Evolutionary conservation across 2,888 invertebrate genomes (phyloP).

Genomic region (Archips crataeganus): DNA sequence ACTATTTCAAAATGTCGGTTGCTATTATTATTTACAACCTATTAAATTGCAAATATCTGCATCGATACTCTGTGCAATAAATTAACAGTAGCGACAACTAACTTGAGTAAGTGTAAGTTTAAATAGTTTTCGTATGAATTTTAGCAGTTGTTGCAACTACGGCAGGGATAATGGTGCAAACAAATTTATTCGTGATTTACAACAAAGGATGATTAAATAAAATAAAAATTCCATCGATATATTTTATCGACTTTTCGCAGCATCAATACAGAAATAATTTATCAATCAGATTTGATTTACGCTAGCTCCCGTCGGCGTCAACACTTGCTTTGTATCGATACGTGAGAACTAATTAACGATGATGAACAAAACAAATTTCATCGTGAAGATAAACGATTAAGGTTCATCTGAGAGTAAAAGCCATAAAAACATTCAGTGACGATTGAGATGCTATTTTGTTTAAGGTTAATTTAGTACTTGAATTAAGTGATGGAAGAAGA

Average conservation of each 20-base stretch:
- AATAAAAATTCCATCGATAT: constrained; percentile 21
- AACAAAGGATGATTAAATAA: not conserved
- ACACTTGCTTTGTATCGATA: constrained; percentile 43
- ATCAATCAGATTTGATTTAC: constrained; percentile 43
- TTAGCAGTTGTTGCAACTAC: not conserved
- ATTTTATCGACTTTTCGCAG: constrained; percentile 40
- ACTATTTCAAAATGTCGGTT: constrained; percentile 43
- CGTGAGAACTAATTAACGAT: constrained; percentile 51
- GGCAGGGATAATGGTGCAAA: not conserved
- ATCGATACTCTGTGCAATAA: constrained; percentile 37
- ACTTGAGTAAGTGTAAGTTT: constrained; percentile 26
- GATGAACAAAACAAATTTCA: constrained; percentile 48
- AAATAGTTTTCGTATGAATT: constrained; percentile 7
- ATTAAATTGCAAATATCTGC: constrained; percentile 46
- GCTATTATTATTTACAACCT: constrained; percentile 37
- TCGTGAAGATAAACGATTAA: constrained; percentile 43
- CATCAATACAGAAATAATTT: constrained; percentile 42
- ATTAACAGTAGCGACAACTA: constrained; percentile 43
- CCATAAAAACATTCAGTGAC: constrained; percentile 39
- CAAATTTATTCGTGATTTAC: not conserved
- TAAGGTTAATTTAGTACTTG: not conserved
- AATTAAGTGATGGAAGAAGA: not conserved
- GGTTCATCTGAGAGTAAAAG: constrained; percentile 43
- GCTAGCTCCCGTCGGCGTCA: constrained; percentile 37
- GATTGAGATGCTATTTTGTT: constrained; percentile 55